A percentile compares a stretch with the other conserved stretches of the same genome.
Conservation (phyloP, 1,140 invertebrate species). For the Bicyclus anynana region DNA sequence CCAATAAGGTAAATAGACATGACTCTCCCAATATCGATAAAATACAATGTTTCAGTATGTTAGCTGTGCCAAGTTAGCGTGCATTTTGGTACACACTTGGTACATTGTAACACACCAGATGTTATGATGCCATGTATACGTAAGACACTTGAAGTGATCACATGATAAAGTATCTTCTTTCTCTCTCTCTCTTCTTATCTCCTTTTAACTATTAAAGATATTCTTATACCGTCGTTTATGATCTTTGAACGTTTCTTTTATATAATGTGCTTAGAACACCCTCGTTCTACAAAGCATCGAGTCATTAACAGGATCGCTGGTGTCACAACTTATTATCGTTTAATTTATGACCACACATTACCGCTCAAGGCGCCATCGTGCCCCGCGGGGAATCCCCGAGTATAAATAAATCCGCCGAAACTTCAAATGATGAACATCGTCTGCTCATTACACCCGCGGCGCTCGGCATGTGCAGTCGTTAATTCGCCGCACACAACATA, state of each 20-base stretch:
- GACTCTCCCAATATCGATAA: no score
- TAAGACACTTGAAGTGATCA: no score
- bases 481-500: slow-evolving; percentile 49
- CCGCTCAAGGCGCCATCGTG: slow-evolving; percentile 61
- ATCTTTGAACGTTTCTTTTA: not conserved
- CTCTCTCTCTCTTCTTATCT: no score
- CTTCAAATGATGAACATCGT: slow-evolving; percentile 40
- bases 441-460: slow-evolving; percentile 38
- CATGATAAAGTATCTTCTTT: no score
- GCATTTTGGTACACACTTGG: no score
- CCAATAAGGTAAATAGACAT: no score
- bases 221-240: no score
- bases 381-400: slow-evolving; percentile 35
- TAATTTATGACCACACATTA: slow-evolving; percentile 73
- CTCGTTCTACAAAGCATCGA: slow-evolving; percentile 23
- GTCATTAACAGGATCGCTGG: slow-evolving; percentile 64
- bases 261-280: slow-evolving; percentile 19
- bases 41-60: no score
- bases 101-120: no score
- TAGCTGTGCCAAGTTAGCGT: no score
- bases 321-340: slow-evolving; percentile 72
- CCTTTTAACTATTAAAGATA: no score
- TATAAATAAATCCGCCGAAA: slow-evolving; percentile 46
- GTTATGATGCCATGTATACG: no score
- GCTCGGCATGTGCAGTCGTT: slow-evolving; percentile 56